Evolutionary conservation across 2,113 vertebrate genomes (phyloP), one percentile per base, ranked within the genome.

Genomic region (Dipodomys stephensi): DNA sequence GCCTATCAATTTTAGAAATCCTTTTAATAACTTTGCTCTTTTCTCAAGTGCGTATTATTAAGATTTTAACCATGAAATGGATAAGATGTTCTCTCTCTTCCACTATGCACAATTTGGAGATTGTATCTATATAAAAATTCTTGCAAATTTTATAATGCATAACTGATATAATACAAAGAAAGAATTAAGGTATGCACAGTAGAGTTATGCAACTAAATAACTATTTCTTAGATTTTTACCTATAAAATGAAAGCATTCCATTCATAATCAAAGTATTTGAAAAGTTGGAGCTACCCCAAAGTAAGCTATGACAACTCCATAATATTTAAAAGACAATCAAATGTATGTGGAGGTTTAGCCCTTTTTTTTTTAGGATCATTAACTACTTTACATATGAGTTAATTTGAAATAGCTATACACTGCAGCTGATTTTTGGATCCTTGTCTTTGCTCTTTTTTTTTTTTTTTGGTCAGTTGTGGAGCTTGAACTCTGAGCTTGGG

Each of bases 1-100:
- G 83, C 0, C 4, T 83, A 73, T 65, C 93, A 88, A 94, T 96
- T 96, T 97, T 92, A 96, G 96, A 92, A 95, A 95, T 76, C 69
- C 87, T 84, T 28, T 90, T 95, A 97, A 96, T 97, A 97, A 95
- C 9, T 74, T 89, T 72, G 49, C 92, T 72, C 0, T 78, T 71
- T 87, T 88, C 71, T 86, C 69, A 77, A 94, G 53, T 92, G 90
- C 73, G 96, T 96, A 92, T 67, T 85, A 93, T 46, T 80, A 64
- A 94, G 82, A 35, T 97, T 44, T 92, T 85, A 96, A 91, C 96
- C 53, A 90, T 81, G 90, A 86, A 76, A 95, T 5, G 93, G 4
- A 72, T 84, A 57, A 91, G 27, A 96, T 89, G 76, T 83, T 93
- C 19, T 80, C 4, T 69, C 0, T 80, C 30, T 69, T 74, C 73